These are phyloP conservation scores for Thereva nobilitata DNA, from an alignment of 2,888 invertebrate species.

Conservation along the genomic window DNA sequence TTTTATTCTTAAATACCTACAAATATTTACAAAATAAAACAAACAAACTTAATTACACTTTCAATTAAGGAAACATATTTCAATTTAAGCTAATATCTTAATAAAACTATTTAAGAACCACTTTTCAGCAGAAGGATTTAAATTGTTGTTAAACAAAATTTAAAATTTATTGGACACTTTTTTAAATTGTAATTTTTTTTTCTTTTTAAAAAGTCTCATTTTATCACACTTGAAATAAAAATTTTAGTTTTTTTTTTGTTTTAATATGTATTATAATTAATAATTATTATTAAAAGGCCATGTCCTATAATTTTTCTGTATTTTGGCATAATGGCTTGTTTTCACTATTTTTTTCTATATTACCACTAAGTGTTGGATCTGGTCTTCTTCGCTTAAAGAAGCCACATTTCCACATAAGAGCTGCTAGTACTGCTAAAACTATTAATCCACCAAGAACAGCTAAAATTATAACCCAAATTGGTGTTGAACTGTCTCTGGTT, in stretches of 20 bases:
- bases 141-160: no score
- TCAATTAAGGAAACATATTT: no score
- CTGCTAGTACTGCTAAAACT: constrained; percentile 77
- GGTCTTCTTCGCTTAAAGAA: constrained; percentile 87
- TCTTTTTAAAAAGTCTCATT: not conserved
- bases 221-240: constrained; percentile 6
- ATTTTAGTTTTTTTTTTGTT: not conserved
- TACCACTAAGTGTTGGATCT: constrained; percentile 80
- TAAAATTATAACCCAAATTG: constrained; percentile 84
- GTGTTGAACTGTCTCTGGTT: constrained; percentile 73
- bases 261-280: not conserved
- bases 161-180: constrained; percentile 35
- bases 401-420: constrained; percentile 84
- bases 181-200: constrained; percentile 13
- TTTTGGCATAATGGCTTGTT: constrained; percentile 64
- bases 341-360: constrained; percentile 75
- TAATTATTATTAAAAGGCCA: not conserved
- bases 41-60: no score
- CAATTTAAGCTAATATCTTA: no score
- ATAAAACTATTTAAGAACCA: no score
- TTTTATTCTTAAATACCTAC: no score
- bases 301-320: no score
- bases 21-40: no score
- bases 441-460: constrained; percentile 83
- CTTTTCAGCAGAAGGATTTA: no score